These are phyloP conservation scores for Mormyrus iriodes DNA, from an alignment of 2,113 vertebrate genomes.

Conservation along the genomic window DNA sequence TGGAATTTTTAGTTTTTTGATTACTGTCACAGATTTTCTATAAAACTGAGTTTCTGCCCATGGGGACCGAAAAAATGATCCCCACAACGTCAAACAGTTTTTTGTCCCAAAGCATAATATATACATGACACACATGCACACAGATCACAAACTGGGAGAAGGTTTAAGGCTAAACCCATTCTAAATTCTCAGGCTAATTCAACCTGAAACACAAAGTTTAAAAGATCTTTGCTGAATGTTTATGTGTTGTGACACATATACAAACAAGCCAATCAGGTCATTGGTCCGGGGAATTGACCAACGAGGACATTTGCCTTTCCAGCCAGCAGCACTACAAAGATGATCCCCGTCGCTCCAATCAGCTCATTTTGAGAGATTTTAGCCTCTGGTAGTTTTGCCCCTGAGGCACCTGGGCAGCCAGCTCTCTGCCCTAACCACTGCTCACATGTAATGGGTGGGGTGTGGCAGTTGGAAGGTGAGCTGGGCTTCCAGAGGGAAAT, in stretches of 20 bases:
- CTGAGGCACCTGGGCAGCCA: background rate
- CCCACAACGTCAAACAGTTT: background rate
- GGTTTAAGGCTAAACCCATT: background rate
- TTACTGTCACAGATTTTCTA: background rate
- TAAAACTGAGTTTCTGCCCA: background rate
- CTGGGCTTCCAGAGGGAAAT: background rate
- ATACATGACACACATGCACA: conserved; percentile 11
- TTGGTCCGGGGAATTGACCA: background rate
- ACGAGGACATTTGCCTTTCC: background rate
- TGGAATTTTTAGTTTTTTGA: background rate
- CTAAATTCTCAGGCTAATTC: background rate
- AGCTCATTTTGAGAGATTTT: background rate
- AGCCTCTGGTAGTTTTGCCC: background rate
- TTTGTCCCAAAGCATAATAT: background rate
- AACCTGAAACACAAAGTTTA: conserved; percentile 19
- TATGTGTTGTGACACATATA: background rate
- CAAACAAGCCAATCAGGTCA: background rate
- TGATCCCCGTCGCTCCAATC: background rate
- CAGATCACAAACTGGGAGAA: background rate
- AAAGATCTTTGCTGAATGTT: background rate
- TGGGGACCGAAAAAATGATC: background rate
- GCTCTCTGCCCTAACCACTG: background rate
- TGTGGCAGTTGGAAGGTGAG: background rate
- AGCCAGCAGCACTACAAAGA: background rate
- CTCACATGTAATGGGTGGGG: background rate